A percentile compares a stretch with the other conserved stretches of the same genome.
Conservation (phyloP, 2,888 invertebrate genomes). For the Oscheius sp. region DNA sequence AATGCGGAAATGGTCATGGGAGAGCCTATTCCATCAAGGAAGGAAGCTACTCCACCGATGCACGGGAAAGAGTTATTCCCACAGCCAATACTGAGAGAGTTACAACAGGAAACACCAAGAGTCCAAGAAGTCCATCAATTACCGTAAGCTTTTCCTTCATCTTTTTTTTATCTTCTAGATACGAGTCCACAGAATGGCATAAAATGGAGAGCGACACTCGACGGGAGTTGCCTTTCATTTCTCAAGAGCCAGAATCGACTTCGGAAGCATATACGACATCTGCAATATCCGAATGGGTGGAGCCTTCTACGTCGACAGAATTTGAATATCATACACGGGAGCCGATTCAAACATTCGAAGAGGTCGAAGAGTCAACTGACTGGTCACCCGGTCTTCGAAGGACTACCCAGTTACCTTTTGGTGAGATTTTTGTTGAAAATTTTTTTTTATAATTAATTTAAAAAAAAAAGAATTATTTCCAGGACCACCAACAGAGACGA, state of each 20-base stretch:
- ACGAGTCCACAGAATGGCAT: too few species aligned
- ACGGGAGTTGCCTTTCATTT: too few species aligned
- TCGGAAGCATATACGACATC: not conserved
- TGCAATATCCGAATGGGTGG: not conserved
- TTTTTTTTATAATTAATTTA: too few species aligned
- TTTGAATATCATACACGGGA: not conserved
- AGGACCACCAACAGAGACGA: slow-evolving; percentile 4
- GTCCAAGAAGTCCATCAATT: too few species aligned
- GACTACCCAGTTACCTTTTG: not conserved
- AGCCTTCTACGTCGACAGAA: slow-evolving; percentile 3
- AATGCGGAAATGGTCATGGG: slow-evolving; percentile 73
- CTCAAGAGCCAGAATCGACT: not conserved
- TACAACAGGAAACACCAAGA: too few species aligned
- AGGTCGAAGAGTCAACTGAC: not conserved
- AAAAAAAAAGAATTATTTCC: not conserved
- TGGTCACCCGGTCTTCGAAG: not conserved
- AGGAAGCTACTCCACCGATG: not conserved
- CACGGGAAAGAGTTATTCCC: not conserved
- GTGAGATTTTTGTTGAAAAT: too few species aligned
- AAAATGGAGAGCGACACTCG: too few species aligned
- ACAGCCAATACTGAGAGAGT: not conserved
- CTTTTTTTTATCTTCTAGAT: too few species aligned
- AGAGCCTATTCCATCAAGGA: not conserved
- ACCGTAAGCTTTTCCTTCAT: too few species aligned
- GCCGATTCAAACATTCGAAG: not conserved